Base-by-base conservation (phyloP, 2,113 vertebrate species). In the Rattus rattus region DNA sequence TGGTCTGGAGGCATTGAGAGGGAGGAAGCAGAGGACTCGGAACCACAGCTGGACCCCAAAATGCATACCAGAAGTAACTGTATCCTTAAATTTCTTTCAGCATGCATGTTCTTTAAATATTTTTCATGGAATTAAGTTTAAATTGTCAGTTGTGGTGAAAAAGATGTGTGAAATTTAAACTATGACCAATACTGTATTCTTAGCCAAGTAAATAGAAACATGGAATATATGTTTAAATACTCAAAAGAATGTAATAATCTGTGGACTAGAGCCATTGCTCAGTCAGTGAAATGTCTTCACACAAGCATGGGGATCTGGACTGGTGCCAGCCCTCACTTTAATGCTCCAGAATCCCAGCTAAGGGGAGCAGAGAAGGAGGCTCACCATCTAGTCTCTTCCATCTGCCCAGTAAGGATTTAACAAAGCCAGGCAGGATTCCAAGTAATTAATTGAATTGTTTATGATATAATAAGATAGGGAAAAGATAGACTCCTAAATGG, bases 121-220 rank as follows among this genome's bases (percentile, higher is more conserved):
- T 88, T 92, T 94, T 69, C 36, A 81, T 65, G 69, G 92, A 89
- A 73, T 87, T 72, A 92, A 95, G 11, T 75, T 91, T 96, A 67
- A 95, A 76, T 75, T 36, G 2, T 67, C 91, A 5, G 16, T 87
- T 39, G 83, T 84, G 2, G n/a, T 87, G 59, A 96, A 54, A 91
- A 77, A 65, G 19, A 56, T 85, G 80, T 87, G 12, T 84, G 7
- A 94, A 93, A 90, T 39, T 33, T 72, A 94, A 94, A 47, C 33
- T 95, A 24, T 5, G 7, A 88, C 26, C 69, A 86, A 72, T 63
- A 95, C 24, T 83, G n/a, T 92, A 39, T 77, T 95, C 56, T 88
- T 72, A 70, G 26, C 13, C 33, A 91, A 85, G 70, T 67, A 95
- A 72, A 85, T 93, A 97, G 69, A 75, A 94, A 90, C 28, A 67